These are phyloP conservation scores for Chloebia gouldiae DNA, from an alignment of 2,113 vertebrate genomes.

Conservation along the genomic window DNA sequence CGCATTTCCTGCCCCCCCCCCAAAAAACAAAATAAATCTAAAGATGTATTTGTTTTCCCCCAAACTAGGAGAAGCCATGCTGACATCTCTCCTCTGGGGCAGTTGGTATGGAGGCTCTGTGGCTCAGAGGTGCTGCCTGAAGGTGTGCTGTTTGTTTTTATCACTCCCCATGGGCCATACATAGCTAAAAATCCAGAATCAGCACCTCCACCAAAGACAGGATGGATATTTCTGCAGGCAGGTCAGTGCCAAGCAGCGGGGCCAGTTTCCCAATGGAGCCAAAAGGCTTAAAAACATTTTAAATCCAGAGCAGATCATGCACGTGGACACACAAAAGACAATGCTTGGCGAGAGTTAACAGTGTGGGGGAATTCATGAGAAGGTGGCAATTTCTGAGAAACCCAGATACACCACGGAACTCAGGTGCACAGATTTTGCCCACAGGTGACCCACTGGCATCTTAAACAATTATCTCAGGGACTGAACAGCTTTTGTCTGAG, in stretches of 20 bases:
- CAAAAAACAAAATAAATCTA: neutral
- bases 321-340: neutral
- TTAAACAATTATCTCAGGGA: neutral
- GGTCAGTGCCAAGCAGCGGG: neutral
- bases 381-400: neutral
- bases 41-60: neutral
- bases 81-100: neutral
- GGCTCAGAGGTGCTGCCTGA: neutral
- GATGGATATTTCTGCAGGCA: neutral
- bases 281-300: neutral
- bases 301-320: neutral
- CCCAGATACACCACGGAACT: neutral
- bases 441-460: accelerated
- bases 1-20: accelerated
- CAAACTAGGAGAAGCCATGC: neutral
- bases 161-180: neutral
- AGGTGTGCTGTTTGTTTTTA: neutral
- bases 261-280: neutral
- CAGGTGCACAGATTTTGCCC: neutral
- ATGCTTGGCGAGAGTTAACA: neutral
- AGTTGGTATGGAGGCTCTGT: accelerated
- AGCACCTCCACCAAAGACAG: neutral
- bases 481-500: neutral
- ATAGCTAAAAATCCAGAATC: neutral
- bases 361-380: neutral